A percentile compares a stretch with the other conserved stretches of the same genome.
These are phyloP conservation scores for Synodontis membranacea DNA, from an alignment of 2,113 vertebrate genomes.

Conservation along the genomic window DNA sequence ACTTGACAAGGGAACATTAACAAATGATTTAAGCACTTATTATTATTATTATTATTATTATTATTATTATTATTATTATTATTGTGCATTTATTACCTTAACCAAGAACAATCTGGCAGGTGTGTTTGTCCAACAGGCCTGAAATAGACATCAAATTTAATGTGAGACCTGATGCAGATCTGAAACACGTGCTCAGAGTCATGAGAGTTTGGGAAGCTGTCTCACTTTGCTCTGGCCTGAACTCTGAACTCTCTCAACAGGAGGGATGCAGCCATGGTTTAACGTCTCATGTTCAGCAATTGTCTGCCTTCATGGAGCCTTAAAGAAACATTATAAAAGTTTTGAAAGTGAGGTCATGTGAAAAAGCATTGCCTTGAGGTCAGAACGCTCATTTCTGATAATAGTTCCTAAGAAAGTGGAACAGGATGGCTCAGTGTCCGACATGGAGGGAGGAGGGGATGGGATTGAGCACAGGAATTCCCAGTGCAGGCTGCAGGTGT, in stretches of 20 bases:
- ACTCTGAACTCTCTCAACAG: constrained; percentile 49
- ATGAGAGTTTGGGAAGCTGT: constrained; percentile 39
- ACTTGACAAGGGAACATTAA: neutral
- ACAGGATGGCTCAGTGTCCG: constrained; percentile 52
- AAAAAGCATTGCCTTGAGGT: constrained; percentile 41
- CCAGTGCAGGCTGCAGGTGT: constrained; percentile 76
- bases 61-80: constrained; percentile 9
- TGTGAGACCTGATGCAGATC: neutral
- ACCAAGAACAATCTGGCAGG: neutral
- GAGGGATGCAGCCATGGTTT: constrained; percentile 20
- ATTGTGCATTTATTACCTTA: neutral
- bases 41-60: constrained; percentile 5
- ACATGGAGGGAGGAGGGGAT: constrained; percentile 61
- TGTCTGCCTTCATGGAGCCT: constrained; percentile 28
- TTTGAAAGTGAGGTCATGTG: constrained; percentile 30
- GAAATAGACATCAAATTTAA: neutral
- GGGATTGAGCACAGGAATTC: constrained; percentile 65
- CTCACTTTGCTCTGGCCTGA: constrained; percentile 37
- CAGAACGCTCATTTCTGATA: constrained; percentile 47
- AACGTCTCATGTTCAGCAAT: constrained; percentile 28
- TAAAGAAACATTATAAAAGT: constrained; percentile 20
- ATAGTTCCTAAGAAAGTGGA: constrained; percentile 52
- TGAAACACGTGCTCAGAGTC: constrained; percentile 17
- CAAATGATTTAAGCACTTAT: neutral
- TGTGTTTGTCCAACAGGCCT: neutral